These are phyloP conservation scores for Drosophila limbata DNA, from an alignment of 2,888 invertebrate species.

Conservation along the genomic window DNA sequence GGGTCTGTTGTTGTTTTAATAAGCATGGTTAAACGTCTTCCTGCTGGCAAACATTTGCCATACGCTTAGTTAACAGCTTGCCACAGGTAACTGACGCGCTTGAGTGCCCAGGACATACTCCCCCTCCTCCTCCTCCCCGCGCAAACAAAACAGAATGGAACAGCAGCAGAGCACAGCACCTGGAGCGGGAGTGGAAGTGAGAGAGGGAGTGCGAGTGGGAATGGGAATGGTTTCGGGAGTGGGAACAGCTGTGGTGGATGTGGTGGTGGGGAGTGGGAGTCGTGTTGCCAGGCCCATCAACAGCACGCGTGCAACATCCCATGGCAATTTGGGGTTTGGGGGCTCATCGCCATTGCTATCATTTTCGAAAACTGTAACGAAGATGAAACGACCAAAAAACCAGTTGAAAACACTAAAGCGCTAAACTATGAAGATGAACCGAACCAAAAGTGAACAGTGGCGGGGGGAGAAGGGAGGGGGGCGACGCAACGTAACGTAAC, in stretches of 20 bases:
- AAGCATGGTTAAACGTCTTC: slow-evolving; percentile 74
- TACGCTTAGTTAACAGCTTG: slow-evolving; percentile 81
- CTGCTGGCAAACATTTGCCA: slow-evolving; percentile 78
- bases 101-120: slow-evolving; percentile 59
- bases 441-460: not conserved
- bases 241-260: slow-evolving; percentile 3
- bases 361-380: slow-evolving; percentile 70
- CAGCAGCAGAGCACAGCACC: slow-evolving; percentile 1
- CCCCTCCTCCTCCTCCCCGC: slow-evolving; percentile 1
- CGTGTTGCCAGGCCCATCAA: slow-evolving; percentile 61
- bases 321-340: slow-evolving; percentile 58
- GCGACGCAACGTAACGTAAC: not conserved
- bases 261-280: not conserved
- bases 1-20: slow-evolving; percentile 59
- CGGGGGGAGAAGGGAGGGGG: not conserved
- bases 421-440: slow-evolving; percentile 64
- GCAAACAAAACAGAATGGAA: slow-evolving; percentile 46
- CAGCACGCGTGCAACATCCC: slow-evolving; percentile 73
- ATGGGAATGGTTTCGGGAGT: not conserved
- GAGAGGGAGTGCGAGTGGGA: too few relatives aligned
- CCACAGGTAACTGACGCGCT: slow-evolving; percentile 74
- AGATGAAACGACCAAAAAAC: slow-evolving; percentile 44
- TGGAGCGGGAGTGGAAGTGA: not conserved
- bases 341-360: slow-evolving; percentile 21
- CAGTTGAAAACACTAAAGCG: slow-evolving; percentile 48